Percentiles rank a stretch among this genome's conserved stretches.
These are phyloP conservation scores for Lynx canadensis DNA, from an alignment of 2,113 vertebrate species.

Conservation along the genomic window DNA sequence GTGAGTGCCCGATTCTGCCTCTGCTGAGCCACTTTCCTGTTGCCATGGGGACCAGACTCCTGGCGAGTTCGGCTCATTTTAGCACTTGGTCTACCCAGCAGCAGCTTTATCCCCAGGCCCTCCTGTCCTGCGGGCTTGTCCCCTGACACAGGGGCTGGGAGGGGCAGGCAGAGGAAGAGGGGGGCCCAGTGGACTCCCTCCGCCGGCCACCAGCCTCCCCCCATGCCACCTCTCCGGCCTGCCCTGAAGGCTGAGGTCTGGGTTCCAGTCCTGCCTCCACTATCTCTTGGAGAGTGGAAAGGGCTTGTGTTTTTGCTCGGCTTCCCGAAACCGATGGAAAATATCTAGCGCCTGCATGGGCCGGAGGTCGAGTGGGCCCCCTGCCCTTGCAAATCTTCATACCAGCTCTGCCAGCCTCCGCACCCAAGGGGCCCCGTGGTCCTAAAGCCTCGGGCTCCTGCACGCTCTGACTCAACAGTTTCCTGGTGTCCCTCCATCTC, in stretches of 20 bases:
- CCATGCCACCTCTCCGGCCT: not conserved
- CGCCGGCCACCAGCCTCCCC: not conserved
- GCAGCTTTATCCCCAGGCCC: not conserved
- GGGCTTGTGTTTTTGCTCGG: not conserved
- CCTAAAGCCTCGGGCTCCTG: not conserved
- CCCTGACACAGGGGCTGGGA: not conserved
- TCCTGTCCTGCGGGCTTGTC: not conserved
- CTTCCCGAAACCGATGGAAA: not conserved
- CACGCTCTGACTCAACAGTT: not conserved
- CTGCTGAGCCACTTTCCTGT: not conserved
- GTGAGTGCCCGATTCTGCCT: not conserved
- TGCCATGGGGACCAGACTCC: slow-evolving; percentile 42
- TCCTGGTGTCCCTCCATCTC: not conserved
- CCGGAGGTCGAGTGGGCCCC: not conserved
- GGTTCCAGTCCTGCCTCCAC: not conserved
- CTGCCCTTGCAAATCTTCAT: too few species aligned
- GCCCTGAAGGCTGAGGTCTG: not conserved
- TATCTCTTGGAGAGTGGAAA: not conserved
- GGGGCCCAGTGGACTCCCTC: accelerated
- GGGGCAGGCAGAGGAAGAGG: not conserved
- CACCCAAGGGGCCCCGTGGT: accelerated
- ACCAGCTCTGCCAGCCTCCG: accelerated
- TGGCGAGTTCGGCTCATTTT: not conserved
- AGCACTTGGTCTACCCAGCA: slow-evolving; percentile 7
- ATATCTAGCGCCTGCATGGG: not conserved